These are phyloP conservation scores for Ailuropoda melanoleuca DNA, from an alignment of 2,113 vertebrate genomes.

Conservation along the genomic window DNA sequence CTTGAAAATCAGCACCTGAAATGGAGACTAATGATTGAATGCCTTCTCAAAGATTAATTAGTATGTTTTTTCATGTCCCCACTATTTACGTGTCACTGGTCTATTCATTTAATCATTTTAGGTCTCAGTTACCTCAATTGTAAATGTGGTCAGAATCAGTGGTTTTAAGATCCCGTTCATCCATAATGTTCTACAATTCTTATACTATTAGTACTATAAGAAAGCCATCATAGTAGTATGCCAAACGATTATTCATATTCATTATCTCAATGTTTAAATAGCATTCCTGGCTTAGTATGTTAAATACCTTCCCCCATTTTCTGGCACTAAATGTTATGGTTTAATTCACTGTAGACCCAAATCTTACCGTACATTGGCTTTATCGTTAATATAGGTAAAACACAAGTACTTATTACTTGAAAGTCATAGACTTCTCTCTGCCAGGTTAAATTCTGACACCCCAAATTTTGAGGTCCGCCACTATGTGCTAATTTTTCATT, in stretches of 20 bases:
- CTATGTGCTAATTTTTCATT: not conserved
- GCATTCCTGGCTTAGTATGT: not conserved
- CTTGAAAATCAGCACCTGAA: conserved; percentile 24
- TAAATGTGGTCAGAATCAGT: not conserved
- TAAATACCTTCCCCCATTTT: not conserved
- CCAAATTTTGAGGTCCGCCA: not conserved
- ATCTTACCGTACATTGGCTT: not conserved
- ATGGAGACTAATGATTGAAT: not conserved
- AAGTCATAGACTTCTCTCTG: not conserved
- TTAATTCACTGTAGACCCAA: not conserved
- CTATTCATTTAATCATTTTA: not conserved
- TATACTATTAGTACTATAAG: not conserved
- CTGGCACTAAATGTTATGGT: not conserved
- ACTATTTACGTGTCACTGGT: not conserved
- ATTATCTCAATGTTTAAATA: conserved; percentile 32
- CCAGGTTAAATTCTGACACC: not conserved
- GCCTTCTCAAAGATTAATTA: not conserved
- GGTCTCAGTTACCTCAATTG: not conserved
- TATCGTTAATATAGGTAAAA: not conserved
- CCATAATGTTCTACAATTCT: not conserved
- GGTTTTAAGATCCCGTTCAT: not conserved
- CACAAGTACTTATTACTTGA: not conserved
- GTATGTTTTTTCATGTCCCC: not conserved
- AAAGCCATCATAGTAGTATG: not conserved
- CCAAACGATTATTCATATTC: not conserved